These are phyloP conservation scores for Athalia cordata DNA, from an alignment of 2,888 invertebrate species.

Conservation along the genomic window DNA sequence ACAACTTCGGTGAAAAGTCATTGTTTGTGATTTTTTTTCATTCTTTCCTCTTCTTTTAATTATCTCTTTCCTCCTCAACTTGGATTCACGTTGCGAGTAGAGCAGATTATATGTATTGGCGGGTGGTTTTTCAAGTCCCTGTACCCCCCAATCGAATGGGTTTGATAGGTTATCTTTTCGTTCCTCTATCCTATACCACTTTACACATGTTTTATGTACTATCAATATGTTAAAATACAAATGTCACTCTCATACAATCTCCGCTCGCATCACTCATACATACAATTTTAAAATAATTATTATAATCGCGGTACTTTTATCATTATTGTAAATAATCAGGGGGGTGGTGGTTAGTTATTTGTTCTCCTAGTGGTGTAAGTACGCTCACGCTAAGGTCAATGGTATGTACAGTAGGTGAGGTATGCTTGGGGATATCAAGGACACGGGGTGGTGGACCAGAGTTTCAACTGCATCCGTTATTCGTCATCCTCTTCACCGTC, in stretches of 20 bases:
- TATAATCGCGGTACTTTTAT: conserved; percentile 67
- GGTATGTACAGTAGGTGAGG: conserved; percentile 75
- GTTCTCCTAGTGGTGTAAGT: conserved; percentile 72
- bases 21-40: conserved; percentile 17
- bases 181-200: conserved; percentile 71
- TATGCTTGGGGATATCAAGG: conserved; percentile 69
- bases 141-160: conserved; percentile 36
- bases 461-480: conserved; percentile 72
- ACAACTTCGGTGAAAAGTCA: conserved; percentile 26
- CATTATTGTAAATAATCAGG: conserved; percentile 68
- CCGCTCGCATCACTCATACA: conserved; percentile 64
- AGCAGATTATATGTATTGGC: conserved; percentile 10
- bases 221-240: conserved; percentile 74
- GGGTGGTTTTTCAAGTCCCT: conserved; percentile 41
- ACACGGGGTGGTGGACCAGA: conserved; percentile 73
- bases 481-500: conserved; percentile 79
- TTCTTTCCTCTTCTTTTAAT: background rate
- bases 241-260: conserved; percentile 69
- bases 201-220: conserved; percentile 68
- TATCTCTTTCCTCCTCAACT: too few species aligned
- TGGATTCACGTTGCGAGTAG: conserved; percentile 31
- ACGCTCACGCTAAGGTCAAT: conserved; percentile 74
- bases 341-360: conserved; percentile 71
- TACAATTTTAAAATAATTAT: conserved; percentile 73
- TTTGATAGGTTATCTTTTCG: conserved; percentile 38